phyloP scores from a whole-genome alignment of 2,888 invertebrate species.

The Acleris laterana region DNA sequence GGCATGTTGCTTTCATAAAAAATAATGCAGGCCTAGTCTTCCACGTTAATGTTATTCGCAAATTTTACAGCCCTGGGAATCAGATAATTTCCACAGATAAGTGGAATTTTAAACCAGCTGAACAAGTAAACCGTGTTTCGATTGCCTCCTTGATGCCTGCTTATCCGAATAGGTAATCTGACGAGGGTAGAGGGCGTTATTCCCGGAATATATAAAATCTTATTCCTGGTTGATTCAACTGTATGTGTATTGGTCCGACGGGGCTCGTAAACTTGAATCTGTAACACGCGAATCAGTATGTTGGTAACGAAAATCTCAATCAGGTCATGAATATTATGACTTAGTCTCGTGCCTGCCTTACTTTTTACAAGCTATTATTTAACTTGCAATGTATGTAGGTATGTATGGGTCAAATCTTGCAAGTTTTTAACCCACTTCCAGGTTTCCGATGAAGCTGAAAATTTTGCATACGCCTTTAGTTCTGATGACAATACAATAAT shows the following conservation, averaged over 20 bases:
- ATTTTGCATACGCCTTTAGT: too few species aligned
- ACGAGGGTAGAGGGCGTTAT: constrained; percentile 31
- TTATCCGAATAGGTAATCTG: constrained; percentile 36
- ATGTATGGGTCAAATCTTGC: too few species aligned
- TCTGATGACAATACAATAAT: too few species aligned
- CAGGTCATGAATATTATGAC: too few species aligned
- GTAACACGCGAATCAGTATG: constrained; percentile 3
- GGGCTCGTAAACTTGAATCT: constrained; percentile 33
- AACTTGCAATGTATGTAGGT: too few species aligned
- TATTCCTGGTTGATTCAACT: constrained; percentile 23
- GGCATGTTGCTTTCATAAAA: background rate
- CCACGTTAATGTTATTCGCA: too few species aligned
- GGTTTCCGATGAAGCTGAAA: too few species aligned
- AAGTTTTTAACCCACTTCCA: too few species aligned
- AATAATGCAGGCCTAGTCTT: background rate
- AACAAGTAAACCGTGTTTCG: constrained; percentile 27
- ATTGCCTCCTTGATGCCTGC: constrained; percentile 28
- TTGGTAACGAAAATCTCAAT: background rate
- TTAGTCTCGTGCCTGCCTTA: too few species aligned
- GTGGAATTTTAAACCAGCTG: constrained; percentile 18
- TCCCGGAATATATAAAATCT: constrained; percentile 33
- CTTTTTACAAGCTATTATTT: too few species aligned
- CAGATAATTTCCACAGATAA: background rate
- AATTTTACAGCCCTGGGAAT: too few species aligned
- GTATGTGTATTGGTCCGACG: constrained; percentile 27